Base-by-base conservation (phyloP, 2,113 vertebrate species). In the Muntiacus reevesi region DNA sequence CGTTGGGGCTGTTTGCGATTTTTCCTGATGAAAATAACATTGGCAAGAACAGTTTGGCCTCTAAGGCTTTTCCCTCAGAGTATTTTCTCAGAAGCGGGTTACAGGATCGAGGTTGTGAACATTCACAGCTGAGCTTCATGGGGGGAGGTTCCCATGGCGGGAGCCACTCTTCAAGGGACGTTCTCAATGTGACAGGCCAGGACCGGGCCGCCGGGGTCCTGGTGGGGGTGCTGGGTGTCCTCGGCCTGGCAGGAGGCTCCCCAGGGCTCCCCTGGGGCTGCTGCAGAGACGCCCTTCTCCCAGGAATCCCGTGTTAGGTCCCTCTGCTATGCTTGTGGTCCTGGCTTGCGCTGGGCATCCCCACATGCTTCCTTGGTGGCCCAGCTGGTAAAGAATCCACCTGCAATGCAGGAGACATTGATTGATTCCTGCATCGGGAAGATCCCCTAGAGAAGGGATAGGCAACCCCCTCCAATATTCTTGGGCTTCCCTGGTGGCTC, bases 71-170 rank as follows among this genome's bases (percentile, higher is more conserved):
- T 17, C n/a, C 33, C 43, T 50, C 2, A 0, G 60, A 79, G 45
- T 1, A 0, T 47, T 36, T 88, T 85, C 87, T 85, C 47, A 12
- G 57, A 40, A 78, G 7, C 0, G 11, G 15, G 30, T 45, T 10
- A 2, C 1, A 4, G 45, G 19, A 28, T 15, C 3, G 0, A 16
- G 60, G 40, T 11, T 21, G 0, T 33, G 40, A n/a, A 14, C 15
- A 0, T 27, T 13, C 2, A 11, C 13, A 40, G 81, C n/a, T 13
- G 1, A 3, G 17, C 6, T 50, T 59, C n/a, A 0, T 3, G 16
- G 4, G 3, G 19, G 14, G 4, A 19, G 82, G 5, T 13, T 7
- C 62, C n/a, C 13, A 6, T 0, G 0, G 28, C 0, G 15, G 6
- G 62, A 50, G 27, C 62, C 5, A 5, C 16, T 54, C 11, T 28